These are phyloP conservation scores for Aspidiotus rigidus DNA, from an alignment of 2,888 invertebrate genomes.

Conservation along the genomic window DNA sequence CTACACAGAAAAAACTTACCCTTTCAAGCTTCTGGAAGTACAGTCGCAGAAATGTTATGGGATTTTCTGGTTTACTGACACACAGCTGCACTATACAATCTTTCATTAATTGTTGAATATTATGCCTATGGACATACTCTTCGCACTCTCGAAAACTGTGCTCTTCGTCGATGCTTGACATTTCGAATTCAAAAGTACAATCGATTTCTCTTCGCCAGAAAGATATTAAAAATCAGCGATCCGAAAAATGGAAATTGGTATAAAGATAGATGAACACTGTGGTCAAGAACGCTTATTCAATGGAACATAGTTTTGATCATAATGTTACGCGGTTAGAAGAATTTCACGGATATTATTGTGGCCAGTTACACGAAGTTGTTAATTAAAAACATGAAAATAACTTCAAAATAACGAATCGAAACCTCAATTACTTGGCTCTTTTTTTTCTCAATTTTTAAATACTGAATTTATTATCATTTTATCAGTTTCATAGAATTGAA, in stretches of 20 bases:
- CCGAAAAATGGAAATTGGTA: too few species aligned
- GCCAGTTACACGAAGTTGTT: too few species aligned
- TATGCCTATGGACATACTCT: slow-evolving; percentile 92
- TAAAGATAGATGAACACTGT: too few species aligned
- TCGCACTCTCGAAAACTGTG: slow-evolving; percentile 96
- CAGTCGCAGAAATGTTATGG: slow-evolving; percentile 87
- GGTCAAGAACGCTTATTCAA: too few species aligned
- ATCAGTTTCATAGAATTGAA: neutral
- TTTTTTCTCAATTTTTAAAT: neutral
- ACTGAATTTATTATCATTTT: slow-evolving; percentile 1
- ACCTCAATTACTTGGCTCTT: neutral
- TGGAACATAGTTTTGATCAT: too few species aligned
- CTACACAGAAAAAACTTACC: slow-evolving; percentile 55
- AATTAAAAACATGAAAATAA: neutral
- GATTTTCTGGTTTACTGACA: slow-evolving; percentile 92
- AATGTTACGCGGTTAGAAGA: too few species aligned
- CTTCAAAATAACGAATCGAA: neutral
- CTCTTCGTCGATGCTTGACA: slow-evolving; percentile 75
- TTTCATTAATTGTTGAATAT: slow-evolving; percentile 91
- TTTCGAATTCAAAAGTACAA: neutral
- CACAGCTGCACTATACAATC: slow-evolving; percentile 97
- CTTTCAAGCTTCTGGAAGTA: slow-evolving; percentile 96
- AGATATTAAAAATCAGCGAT: too few species aligned
- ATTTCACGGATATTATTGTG: too few species aligned
- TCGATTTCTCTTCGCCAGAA: too few species aligned